Percentiles rank a stretch among this genome's conserved stretches.
Conservation (phyloP, 1,140 invertebrate genomes). For the Nymphalis io region DNA sequence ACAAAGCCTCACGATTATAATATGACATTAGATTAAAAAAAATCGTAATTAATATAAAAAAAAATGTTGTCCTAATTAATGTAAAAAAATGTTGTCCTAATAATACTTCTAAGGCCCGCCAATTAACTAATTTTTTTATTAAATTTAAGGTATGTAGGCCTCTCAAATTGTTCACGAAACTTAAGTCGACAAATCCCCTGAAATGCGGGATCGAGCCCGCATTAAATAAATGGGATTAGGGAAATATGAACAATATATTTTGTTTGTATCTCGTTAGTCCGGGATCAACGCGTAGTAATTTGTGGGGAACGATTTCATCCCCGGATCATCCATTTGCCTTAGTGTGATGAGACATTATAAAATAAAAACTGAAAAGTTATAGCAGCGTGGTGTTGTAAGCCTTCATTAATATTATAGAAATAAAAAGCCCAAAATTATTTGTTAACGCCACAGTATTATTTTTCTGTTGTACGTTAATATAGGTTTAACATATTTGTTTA, state of each 20-base stretch:
- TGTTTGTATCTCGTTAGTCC: conserved; percentile 26
- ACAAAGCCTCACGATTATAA: too few relatives aligned
- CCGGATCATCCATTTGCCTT: background rate
- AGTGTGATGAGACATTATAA: background rate
- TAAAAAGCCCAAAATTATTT: too few relatives aligned
- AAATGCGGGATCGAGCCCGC: conserved; percentile 23
- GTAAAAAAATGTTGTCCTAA: too few relatives aligned
- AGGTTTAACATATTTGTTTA: too few relatives aligned
- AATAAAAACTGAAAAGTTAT: background rate
- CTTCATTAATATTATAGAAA: too few relatives aligned
- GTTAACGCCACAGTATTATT: too few relatives aligned
- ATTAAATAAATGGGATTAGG: conserved; percentile 29
- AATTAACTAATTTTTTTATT: conserved; percentile 3
- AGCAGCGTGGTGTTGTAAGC: background rate
- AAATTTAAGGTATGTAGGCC: conserved; percentile 16
- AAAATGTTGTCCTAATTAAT: background rate
- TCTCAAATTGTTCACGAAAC: conserved; percentile 6
- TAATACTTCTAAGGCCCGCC: background rate
- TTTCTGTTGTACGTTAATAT: too few relatives aligned
- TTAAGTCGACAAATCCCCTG: conserved; percentile 27
- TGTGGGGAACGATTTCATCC: conserved; percentile 20
- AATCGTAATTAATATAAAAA: too few relatives aligned
- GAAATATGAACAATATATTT: conserved; percentile 34
- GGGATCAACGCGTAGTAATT: conserved; percentile 30
- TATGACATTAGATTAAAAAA: too few relatives aligned